Conservation (phyloP, 2,113 vertebrate species). For the Eptesicus fuscus region DNA sequence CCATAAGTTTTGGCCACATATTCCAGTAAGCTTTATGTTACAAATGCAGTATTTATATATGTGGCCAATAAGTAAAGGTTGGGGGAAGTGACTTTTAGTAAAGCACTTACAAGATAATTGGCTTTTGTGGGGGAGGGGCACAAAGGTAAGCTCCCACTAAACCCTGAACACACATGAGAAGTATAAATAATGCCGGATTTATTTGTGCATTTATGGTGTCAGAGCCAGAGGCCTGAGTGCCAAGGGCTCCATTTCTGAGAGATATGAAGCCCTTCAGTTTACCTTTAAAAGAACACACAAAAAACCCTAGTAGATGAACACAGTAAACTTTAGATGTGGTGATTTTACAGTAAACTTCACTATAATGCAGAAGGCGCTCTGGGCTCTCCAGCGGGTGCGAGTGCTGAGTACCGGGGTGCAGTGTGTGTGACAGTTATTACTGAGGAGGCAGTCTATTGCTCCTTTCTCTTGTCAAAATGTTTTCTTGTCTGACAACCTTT, state of each 20-base stretch:
- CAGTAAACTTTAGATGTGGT: neutral
- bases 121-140: neutral
- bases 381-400: neutral
- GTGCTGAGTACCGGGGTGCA: neutral
- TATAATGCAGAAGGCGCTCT: neutral
- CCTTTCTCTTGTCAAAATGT: neutral
- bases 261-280: neutral
- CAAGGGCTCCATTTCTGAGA: neutral
- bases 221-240: neutral
- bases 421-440: neutral
- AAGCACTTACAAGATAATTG: neutral
- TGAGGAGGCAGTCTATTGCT: neutral
- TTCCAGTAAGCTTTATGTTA: neutral
- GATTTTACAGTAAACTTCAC: neutral
- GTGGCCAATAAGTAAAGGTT: neutral
- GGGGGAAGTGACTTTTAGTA: neutral
- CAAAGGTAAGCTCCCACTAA: neutral
- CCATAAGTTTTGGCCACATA: neutral
- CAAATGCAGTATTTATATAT: neutral
- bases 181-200: neutral
- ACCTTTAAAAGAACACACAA: neutral
- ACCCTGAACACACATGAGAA: neutral
- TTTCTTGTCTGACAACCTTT: neutral
- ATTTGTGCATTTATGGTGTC: neutral
- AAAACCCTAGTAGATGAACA: neutral